Conservation (phyloP, 2,797 vertebrate species). For the Semaprochilodus insignis region DNA sequence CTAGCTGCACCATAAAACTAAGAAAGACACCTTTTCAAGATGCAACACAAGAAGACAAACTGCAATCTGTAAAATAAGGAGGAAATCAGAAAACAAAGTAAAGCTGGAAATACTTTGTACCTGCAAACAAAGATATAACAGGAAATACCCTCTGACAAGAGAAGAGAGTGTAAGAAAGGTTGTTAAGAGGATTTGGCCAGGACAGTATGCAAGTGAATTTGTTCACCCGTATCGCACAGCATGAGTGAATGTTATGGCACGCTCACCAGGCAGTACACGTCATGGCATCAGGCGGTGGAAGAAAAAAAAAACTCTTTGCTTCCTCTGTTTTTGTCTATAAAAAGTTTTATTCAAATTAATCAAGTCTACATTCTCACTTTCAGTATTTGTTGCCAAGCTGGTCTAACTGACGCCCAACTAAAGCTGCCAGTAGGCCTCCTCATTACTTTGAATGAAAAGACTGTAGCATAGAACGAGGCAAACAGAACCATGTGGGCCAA, state of each 20-base stretch:
- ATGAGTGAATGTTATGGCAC: slow-evolving; percentile 15
- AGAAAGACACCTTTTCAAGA: background rate
- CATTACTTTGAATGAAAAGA: slow-evolving; percentile 35
- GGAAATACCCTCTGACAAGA: background rate
- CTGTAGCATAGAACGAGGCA: slow-evolving; percentile 31
- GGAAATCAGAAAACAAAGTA: no score
- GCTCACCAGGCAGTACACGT: slow-evolving; percentile 34
- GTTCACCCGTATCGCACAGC: background rate
- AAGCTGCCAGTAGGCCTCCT: slow-evolving; percentile 31
- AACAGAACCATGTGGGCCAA: slow-evolving; percentile 19
- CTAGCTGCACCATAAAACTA: background rate
- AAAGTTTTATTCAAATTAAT: slow-evolving; percentile 62
- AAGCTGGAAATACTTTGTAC: no score
- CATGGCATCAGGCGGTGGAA: slow-evolving; percentile 57
- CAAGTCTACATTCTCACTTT: slow-evolving; percentile 52
- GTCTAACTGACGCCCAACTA: slow-evolving; percentile 35
- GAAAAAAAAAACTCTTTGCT: slow-evolving; percentile 45
- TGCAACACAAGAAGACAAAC: no score
- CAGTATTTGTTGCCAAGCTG: slow-evolving; percentile 43
- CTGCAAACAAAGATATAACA: no score
- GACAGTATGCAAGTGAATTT: background rate
- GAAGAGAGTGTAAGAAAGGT: background rate
- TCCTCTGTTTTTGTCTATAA: slow-evolving; percentile 63
- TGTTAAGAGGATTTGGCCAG: background rate
- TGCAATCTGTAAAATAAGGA: background rate